Conservation (phyloP, 23 tunicate genomes). For the Diplosoma virens region DNA sequence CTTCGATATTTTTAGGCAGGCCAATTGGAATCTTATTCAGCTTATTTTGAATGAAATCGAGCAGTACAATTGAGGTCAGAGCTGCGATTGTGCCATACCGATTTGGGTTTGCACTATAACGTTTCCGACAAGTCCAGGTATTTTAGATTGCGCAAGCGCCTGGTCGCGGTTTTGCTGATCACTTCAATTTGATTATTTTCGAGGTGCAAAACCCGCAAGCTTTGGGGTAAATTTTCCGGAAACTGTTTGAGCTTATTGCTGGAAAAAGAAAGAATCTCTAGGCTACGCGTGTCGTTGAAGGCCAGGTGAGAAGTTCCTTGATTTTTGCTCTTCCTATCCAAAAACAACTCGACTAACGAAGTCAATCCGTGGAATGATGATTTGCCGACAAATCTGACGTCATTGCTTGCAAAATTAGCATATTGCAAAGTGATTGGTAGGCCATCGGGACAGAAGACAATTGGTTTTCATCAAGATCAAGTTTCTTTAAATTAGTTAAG, state of each 20-base stretch:
- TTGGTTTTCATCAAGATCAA: constrained; percentile 41
- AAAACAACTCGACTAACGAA: constrained; percentile 27
- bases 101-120: too few species aligned
- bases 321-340: constrained; percentile 77
- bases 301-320: constrained; percentile 57
- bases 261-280: constrained; percentile 30
- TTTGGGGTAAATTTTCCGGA: constrained; percentile 49
- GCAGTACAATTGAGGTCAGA: background rate
- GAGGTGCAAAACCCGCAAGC: constrained; percentile 24
- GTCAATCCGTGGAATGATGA: constrained; percentile 31
- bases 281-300: constrained; percentile 26
- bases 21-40: constrained; percentile 47
- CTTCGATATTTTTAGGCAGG: constrained; percentile 27
- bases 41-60: constrained; percentile 23
- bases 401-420: constrained; percentile 27
- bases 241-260: constrained; percentile 41
- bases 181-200: constrained; percentile 38
- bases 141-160: constrained; percentile 6
- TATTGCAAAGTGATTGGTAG: constrained; percentile 41
- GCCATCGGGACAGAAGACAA: constrained; percentile 54
- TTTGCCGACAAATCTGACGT: constrained; percentile 37
- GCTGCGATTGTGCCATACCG: constrained; percentile 7
- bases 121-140: constrained; percentile 45
- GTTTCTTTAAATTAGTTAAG: constrained; percentile 5
- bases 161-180: constrained; percentile 17